phyloP scores from a whole-genome alignment of 2,797 vertebrate species.

The Tokudaia muenninki region DNA sequence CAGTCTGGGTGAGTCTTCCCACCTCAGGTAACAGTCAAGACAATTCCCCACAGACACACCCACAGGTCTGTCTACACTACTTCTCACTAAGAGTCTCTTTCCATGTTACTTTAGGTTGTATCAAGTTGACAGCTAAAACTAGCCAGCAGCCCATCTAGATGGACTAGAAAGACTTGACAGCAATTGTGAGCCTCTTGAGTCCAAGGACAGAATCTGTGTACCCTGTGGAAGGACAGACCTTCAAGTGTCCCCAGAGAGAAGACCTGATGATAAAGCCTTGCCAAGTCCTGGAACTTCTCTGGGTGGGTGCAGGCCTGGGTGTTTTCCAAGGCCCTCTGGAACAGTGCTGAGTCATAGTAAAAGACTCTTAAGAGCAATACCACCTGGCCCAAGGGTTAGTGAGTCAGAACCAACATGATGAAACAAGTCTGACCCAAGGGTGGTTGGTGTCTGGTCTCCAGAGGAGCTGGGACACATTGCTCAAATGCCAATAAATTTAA shows the following conservation, averaged over 20 bases:
- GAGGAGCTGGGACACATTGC: neutral
- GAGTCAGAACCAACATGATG: neutral
- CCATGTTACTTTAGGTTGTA: neutral
- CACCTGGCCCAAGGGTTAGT: neutral
- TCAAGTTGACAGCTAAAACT: neutral
- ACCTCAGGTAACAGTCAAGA: neutral
- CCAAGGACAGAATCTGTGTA: neutral
- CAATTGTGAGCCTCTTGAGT: neutral
- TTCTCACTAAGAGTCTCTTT: neutral
- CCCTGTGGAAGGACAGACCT: too few species aligned
- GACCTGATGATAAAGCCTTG: neutral
- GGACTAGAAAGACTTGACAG: neutral
- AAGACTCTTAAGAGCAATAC: neutral
- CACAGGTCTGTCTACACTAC: neutral
- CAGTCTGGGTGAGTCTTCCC: neutral
- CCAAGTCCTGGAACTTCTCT: neutral
- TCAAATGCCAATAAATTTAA: neutral
- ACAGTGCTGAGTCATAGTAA: neutral
- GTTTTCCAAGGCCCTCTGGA: neutral
- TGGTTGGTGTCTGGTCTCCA: neutral
- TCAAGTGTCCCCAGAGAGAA: neutral
- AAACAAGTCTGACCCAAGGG: neutral
- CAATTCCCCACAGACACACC: neutral
- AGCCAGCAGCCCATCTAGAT: neutral
- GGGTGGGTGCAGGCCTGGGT: neutral